A percentile compares a stretch with the other conserved stretches of the same genome.
phyloP scores from a whole-genome alignment of 2,113 vertebrate genomes.

The Electrona antarctica region DNA sequence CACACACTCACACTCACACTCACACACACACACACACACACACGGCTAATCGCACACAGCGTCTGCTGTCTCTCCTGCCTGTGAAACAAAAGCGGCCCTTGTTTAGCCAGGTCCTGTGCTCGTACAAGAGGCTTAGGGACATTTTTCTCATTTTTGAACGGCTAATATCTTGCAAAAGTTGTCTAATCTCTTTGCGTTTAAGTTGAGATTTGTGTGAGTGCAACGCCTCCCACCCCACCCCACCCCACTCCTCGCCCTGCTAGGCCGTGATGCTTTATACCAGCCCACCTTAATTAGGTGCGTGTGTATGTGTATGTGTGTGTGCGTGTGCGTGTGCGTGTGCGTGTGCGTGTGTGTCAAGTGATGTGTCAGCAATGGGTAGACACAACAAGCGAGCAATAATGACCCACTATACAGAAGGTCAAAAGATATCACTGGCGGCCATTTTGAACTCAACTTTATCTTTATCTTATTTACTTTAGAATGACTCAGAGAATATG shows the following conservation, averaged over 20 bases:
- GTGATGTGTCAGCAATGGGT: slow-evolving; percentile 26
- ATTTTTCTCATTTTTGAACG: slow-evolving; percentile 99
- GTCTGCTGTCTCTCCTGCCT: slow-evolving; percentile 59
- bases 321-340: not conserved
- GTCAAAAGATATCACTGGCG: slow-evolving; percentile 38
- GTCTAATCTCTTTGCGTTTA: slow-evolving; percentile 96
- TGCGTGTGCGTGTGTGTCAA: slow-evolving; percentile 2
- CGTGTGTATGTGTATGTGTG: not conserved
- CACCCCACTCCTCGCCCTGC: slow-evolving; percentile 34
- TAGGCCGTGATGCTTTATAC: slow-evolving; percentile 75
- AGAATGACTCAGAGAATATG: not conserved
- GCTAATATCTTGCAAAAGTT: slow-evolving; percentile 96
- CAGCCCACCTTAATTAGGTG: slow-evolving; percentile 84
- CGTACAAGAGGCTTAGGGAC: slow-evolving; percentile 91
- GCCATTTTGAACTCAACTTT: slow-evolving; percentile 47
- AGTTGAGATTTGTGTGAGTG: slow-evolving; percentile 86
- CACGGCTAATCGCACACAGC: slow-evolving; percentile 40
- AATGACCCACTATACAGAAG: slow-evolving; percentile 60
- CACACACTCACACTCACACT: slow-evolving; percentile 34
- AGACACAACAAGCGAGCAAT: slow-evolving; percentile 47
- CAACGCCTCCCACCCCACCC: slow-evolving; percentile 37
- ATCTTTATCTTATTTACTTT: slow-evolving; percentile 1
- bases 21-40: slow-evolving; percentile 42
- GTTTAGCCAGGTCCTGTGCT: slow-evolving; percentile 78
- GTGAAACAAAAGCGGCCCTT: slow-evolving; percentile 89